Percentiles rank a stretch among this genome's conserved stretches.
Evolutionary conservation across 2,113 vertebrate species (phyloP).

Genomic region (Romanogobio albipinnatus): DNA sequence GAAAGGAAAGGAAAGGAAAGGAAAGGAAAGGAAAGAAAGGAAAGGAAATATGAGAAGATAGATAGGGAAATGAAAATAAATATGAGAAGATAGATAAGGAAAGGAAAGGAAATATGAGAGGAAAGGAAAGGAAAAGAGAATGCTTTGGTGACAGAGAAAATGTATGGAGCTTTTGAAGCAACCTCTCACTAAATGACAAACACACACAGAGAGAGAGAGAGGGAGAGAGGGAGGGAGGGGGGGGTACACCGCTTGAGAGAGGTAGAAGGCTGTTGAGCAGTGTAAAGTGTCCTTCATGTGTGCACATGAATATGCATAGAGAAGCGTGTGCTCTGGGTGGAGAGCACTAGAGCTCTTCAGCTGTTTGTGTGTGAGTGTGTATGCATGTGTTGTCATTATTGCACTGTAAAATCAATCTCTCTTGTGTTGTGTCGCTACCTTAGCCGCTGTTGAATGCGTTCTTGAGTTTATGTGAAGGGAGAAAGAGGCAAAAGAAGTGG

Average conservation of each 20-base stretch:
- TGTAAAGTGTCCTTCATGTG: slow-evolving; percentile 48
- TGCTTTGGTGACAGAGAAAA: slow-evolving; percentile 49
- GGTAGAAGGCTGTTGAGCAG: slow-evolving; percentile 28
- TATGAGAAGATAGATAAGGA: too few species aligned
- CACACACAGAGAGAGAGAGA: neutral
- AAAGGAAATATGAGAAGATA: neutral
- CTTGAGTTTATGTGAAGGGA: neutral
- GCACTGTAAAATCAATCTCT: slow-evolving; percentile 23
- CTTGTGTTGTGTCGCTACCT: neutral
- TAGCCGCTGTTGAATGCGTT: neutral
- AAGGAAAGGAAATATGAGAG: neutral
- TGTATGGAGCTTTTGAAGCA: slow-evolving; percentile 32
- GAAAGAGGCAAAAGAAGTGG: slow-evolving; percentile 7
- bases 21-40: neutral
- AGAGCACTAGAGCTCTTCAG: slow-evolving; percentile 27
- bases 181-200: neutral
- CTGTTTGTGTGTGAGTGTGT: neutral
- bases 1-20: neutral
- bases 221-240: neutral
- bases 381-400: neutral
- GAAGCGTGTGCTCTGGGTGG: slow-evolving; percentile 15
- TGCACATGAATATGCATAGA: slow-evolving; percentile 50
- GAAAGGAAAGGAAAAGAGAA: neutral
- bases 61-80: neutral
- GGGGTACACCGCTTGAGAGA: neutral